These are phyloP conservation scores for Encarsia formosa DNA, from an alignment of 2,888 invertebrate species.

Conservation along the genomic window DNA sequence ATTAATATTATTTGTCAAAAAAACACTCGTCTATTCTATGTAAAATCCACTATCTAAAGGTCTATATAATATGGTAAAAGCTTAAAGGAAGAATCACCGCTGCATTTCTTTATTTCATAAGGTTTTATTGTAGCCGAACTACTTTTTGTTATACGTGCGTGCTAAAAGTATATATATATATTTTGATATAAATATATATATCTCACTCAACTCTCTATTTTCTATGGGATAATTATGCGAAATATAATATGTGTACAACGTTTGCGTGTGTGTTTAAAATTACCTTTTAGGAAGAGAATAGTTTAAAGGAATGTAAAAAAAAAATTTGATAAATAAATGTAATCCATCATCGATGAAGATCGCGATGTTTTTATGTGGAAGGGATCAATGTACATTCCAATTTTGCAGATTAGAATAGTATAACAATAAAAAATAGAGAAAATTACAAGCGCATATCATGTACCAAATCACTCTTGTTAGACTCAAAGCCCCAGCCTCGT, in stretches of 20 bases:
- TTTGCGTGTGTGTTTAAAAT: constrained; percentile 23
- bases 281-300: constrained; percentile 12
- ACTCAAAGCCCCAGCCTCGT: too few relatives aligned
- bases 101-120: constrained; percentile 19
- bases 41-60: constrained; percentile 17
- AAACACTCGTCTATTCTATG: constrained; percentile 22
- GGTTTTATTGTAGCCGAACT: constrained; percentile 13
- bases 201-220: constrained; percentile 23
- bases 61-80: constrained; percentile 17
- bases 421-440: too few relatives aligned
- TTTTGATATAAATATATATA: constrained; percentile 11
- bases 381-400: too few relatives aligned
- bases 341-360: too few relatives aligned
- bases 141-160: constrained; percentile 25
- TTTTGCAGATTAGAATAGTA: too few relatives aligned
- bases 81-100: constrained; percentile 25
- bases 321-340: not conserved
- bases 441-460: too few relatives aligned
- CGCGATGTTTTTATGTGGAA: too few relatives aligned
- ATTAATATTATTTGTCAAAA: constrained; percentile 1
- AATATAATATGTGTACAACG: constrained; percentile 20
- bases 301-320: not conserved
- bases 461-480: too few relatives aligned
- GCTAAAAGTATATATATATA: constrained; percentile 18
- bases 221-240: constrained; percentile 20